phyloP scores from a whole-genome alignment of 2,888 invertebrate genomes.

The Tiliacea aurago region DNA sequence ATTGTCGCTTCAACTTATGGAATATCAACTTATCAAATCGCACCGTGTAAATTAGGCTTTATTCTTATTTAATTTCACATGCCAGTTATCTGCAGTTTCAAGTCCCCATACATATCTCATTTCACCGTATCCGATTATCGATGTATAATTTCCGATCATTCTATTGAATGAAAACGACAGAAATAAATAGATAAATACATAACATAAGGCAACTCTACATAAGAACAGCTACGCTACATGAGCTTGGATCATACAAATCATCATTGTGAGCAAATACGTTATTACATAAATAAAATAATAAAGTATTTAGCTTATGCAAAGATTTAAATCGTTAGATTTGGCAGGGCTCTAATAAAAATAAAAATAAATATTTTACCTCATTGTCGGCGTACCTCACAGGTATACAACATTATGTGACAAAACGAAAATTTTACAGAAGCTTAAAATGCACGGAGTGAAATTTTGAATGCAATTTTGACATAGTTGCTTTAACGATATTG shows the following conservation, averaged over 20 bases:
- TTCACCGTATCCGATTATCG: not conserved
- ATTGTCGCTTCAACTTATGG: not conserved
- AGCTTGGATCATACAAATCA: constrained; percentile 3
- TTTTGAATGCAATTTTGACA: too few relatives aligned
- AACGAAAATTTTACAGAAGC: too few relatives aligned
- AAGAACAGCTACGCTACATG: constrained; percentile 17
- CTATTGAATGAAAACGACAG: not conserved
- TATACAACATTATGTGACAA: too few relatives aligned
- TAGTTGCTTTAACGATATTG: too few relatives aligned
- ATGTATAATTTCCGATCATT: not conserved
- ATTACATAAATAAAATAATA: constrained; percentile 3
- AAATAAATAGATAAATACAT: too few relatives aligned
- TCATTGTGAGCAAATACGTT: constrained; percentile 17
- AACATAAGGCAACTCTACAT: not conserved
- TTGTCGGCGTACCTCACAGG: too few relatives aligned
- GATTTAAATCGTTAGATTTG: not conserved
- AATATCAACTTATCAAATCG: not conserved
- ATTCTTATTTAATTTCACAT: constrained; percentile 46
- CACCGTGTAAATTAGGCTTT: not conserved
- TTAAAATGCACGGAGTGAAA: too few relatives aligned
- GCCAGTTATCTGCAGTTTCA: constrained; percentile 32
- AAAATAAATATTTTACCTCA: too few relatives aligned
- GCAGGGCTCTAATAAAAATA: too few relatives aligned
- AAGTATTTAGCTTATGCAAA: not conserved
- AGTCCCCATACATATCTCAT: not conserved